Evolutionary conservation across 2,113 vertebrate species (phyloP).

Genomic region (Melanerpes aurifrons): DNA sequence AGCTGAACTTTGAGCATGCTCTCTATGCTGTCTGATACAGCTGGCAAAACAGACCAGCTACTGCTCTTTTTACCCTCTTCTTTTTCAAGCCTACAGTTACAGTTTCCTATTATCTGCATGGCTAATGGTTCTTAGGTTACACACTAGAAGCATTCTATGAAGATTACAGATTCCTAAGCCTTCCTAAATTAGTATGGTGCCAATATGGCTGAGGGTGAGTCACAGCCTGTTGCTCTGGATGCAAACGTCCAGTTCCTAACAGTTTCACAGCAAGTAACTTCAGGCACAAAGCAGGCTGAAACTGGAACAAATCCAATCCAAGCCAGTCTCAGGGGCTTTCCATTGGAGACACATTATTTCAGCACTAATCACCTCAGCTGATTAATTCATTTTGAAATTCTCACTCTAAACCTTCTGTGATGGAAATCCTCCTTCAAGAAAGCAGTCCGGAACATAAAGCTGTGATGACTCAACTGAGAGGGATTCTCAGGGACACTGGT

Average conservation of each 20-base stretch:
- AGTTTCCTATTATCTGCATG: too few relatives aligned
- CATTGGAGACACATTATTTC: neutral
- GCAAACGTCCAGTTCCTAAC: neutral
- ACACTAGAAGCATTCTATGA: too few relatives aligned
- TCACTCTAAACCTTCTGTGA: neutral
- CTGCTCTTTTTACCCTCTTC: too few relatives aligned
- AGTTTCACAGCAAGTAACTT: neutral
- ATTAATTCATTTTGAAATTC: neutral
- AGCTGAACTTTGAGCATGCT: too few relatives aligned
- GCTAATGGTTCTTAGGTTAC: too few relatives aligned
- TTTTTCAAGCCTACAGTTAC: too few relatives aligned
- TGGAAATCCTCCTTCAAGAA: neutral
- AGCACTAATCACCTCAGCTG: neutral
- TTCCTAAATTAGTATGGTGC: too few relatives aligned
- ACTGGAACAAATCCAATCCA: neutral
- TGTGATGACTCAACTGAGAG: neutral
- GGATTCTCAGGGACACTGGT: neutral
- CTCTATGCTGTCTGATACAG: too few relatives aligned
- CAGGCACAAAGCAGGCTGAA: neutral
- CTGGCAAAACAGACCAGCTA: too few relatives aligned
- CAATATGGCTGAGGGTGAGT: neutral
- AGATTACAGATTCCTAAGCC: too few relatives aligned
- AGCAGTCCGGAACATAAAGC: neutral
- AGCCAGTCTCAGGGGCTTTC: neutral
- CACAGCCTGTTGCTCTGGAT: neutral